Evolutionary conservation across 2,888 invertebrate genomes (phyloP).

Genomic region (Octodonta nipae): DNA sequence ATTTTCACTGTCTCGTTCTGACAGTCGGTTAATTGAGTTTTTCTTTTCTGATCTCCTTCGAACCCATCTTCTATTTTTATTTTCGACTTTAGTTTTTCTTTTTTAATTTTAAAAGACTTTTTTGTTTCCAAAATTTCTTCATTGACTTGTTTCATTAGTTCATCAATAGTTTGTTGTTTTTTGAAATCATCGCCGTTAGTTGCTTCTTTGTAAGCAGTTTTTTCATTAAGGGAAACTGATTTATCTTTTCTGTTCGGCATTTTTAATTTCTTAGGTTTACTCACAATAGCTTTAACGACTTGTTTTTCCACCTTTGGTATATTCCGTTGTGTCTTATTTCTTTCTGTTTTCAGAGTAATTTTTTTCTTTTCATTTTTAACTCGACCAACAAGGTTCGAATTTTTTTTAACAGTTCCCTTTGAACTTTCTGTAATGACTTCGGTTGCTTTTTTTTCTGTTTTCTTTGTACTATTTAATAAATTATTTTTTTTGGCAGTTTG

Average conservation of each 20-base stretch:
- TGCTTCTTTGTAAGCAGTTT: conserved; percentile 18
- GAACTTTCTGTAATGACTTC: conserved; percentile 7
- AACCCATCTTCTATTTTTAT: background rate
- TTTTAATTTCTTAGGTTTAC: conserved; percentile 4
- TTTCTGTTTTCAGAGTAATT: too few species aligned
- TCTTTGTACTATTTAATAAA: conserved; percentile 13
- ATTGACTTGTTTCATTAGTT: conserved; percentile 10
- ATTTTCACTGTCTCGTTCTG: conserved; percentile 4
- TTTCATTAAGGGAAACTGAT: too few species aligned
- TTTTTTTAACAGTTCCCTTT: too few species aligned
- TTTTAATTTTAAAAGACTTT: conserved; percentile 5
- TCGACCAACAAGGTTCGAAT: too few species aligned
- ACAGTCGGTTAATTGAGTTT: too few species aligned
- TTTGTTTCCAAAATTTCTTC: conserved; percentile 9
- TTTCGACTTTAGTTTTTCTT: conserved; percentile 4
- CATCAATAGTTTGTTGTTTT: conserved; percentile 11
- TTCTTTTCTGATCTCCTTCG: too few species aligned
- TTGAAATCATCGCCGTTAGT: conserved; percentile 21
- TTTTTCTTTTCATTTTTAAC: too few species aligned
- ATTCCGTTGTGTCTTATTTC: too few species aligned
- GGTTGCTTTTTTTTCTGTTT: conserved; percentile 9
- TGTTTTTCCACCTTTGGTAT: conserved; percentile 7
- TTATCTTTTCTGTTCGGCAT: too few species aligned
- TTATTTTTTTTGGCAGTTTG: conserved; percentile 23
- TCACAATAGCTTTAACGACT: conserved; percentile 4